phyloP scores from a whole-genome alignment of 2,797 vertebrate genomes.

The Mormyrus proboscirostris region DNA sequence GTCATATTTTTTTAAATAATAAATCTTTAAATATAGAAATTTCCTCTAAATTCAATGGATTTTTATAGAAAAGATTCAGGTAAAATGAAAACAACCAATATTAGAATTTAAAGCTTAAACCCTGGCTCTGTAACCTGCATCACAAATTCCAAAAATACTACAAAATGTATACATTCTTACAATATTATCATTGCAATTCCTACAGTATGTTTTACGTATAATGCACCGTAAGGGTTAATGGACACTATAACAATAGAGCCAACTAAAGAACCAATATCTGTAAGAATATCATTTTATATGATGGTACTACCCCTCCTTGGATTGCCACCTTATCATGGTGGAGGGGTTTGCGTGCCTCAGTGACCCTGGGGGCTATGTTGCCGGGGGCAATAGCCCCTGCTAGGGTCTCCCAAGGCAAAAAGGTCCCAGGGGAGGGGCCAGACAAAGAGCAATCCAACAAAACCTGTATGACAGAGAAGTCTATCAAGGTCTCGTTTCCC shows the following conservation, averaged over 20 bases:
- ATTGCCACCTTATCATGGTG: too few species aligned
- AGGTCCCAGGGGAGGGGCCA: too few species aligned
- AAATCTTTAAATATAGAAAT: background rate
- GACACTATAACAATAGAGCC: background rate
- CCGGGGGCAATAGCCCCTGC: too few species aligned
- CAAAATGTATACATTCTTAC: background rate
- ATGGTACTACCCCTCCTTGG: background rate
- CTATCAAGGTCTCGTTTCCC: too few species aligned
- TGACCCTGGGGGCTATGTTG: too few species aligned
- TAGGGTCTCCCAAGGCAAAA: too few species aligned
- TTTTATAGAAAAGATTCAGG: background rate
- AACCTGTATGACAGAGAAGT: too few species aligned
- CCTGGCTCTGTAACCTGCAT: background rate
- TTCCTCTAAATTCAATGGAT: background rate
- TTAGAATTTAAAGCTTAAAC: background rate
- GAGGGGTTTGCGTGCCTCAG: too few species aligned
- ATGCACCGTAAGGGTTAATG: background rate
- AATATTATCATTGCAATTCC: background rate
- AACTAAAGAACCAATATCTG: background rate
- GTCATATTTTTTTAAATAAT: background rate
- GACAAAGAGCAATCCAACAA: too few species aligned
- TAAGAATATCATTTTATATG: background rate
- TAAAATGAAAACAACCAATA: background rate
- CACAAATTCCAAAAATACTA: background rate
- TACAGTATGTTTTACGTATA: background rate